Percentiles rank a stretch among this genome's conserved stretches.
Evolutionary conservation across 2,113 vertebrate genomes (phyloP).

Genomic region (Athene noctua): DNA sequence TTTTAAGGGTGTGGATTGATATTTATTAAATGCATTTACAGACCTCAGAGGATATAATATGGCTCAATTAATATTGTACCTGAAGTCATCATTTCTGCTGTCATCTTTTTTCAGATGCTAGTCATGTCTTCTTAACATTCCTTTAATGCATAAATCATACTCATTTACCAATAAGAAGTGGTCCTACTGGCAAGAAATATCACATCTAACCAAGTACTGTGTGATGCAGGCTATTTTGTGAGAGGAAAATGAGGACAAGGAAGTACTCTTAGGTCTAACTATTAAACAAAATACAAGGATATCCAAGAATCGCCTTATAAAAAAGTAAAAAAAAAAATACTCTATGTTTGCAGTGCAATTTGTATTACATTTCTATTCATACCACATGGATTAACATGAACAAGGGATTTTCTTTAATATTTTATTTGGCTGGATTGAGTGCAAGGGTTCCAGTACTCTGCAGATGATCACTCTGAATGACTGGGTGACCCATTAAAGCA

Average conservation of each 20-base stretch:
- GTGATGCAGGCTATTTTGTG: neutral
- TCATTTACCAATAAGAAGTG: neutral
- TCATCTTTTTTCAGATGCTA: neutral
- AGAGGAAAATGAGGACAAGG: neutral
- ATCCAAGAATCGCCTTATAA: neutral
- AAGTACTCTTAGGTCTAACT: neutral
- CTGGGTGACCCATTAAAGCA: constrained; percentile 37
- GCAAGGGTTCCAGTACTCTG: neutral
- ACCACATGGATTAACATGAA: neutral
- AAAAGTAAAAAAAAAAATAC: neutral
- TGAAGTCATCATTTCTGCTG: neutral
- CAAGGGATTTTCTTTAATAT: constrained; percentile 1
- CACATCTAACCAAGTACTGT: neutral
- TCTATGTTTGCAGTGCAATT: neutral
- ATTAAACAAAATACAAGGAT: neutral
- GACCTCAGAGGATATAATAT: neutral
- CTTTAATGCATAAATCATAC: neutral
- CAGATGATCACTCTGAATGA: constrained; percentile 20
- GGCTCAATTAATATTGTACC: neutral
- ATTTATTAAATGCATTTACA: constrained; percentile 6
- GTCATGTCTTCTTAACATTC: neutral
- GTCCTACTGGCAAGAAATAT: neutral
- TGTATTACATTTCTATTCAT: neutral
- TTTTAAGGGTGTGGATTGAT: neutral
- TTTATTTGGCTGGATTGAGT: neutral